Conservation (phyloP, 1,140 invertebrate genomes). For the Lepidurus arcticus region DNA sequence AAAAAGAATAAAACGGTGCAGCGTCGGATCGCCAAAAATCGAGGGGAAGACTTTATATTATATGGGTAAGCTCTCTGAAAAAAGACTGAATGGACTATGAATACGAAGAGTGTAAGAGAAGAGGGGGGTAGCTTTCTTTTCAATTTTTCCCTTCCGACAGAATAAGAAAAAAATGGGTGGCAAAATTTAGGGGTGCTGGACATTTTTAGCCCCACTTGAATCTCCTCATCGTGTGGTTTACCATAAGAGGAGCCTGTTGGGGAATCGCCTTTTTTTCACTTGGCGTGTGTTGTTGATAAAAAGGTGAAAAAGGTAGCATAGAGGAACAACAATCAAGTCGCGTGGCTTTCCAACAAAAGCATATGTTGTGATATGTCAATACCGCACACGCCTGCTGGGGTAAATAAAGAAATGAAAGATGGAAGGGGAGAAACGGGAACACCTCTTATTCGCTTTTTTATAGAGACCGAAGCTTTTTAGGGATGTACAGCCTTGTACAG, state of each 20-base stretch:
- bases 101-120: background rate
- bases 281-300: conserved; percentile 21
- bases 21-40: conserved; percentile 17
- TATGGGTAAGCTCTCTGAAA: background rate
- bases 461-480: background rate
- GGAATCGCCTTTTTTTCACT: background rate
- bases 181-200: background rate
- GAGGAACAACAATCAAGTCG: conserved; percentile 2
- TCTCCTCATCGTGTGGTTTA: background rate
- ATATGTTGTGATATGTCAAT: conserved; percentile 15
- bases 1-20: conserved; percentile 7
- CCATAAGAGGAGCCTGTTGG: conserved; percentile 4
- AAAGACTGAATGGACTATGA: conserved; percentile 18
- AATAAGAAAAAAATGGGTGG: background rate
- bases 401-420: background rate
- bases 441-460: conserved; percentile 12
- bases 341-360: conserved; percentile 9
- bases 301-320: conserved; percentile 19
- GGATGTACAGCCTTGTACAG: background rate
- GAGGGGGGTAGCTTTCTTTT: background rate
- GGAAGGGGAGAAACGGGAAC: background rate
- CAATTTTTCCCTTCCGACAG: background rate
- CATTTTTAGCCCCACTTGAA: background rate
- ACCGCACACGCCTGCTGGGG: conserved; percentile 6
- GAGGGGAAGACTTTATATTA: conserved; percentile 22